phyloP scores from a whole-genome alignment of 2,797 vertebrate genomes.

The Silurus lanzhouensis region DNA sequence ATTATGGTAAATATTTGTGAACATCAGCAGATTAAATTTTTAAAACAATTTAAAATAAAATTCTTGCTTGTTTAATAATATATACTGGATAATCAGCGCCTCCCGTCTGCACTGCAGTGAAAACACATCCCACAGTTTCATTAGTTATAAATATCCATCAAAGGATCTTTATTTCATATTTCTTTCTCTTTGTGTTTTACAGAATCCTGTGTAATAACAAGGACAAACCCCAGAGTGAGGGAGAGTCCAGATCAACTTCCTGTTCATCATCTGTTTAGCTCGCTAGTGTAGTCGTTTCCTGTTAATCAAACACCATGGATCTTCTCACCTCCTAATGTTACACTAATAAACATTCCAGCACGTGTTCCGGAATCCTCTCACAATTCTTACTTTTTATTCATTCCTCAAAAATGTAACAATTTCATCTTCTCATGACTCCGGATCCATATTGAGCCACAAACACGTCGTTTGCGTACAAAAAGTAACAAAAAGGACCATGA shows the following conservation, averaged over 20 bases:
- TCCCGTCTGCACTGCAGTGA: too few species aligned
- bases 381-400: background rate
- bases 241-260: background rate
- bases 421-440: too few species aligned
- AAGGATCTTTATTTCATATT: background rate
- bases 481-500: too few species aligned
- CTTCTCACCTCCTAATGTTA: background rate
- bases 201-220: slow-evolving; percentile 35
- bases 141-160: background rate
- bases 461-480: too few species aligned
- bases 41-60: too few species aligned
- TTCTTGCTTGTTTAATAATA: too few species aligned
- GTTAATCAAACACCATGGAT: background rate
- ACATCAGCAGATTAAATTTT: too few species aligned
- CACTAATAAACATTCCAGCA: background rate
- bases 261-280: background rate
- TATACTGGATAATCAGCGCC: too few species aligned
- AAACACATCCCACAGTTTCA: too few species aligned
- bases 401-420: too few species aligned
- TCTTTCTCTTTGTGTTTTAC: slow-evolving; percentile 32
- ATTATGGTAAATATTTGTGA: too few species aligned
- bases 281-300: background rate
- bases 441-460: too few species aligned
- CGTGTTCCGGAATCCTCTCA: accelerated
- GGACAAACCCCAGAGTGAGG: background rate